phyloP scores from a whole-genome alignment of 1,140 invertebrate genomes.

The Bombus picipes region DNA sequence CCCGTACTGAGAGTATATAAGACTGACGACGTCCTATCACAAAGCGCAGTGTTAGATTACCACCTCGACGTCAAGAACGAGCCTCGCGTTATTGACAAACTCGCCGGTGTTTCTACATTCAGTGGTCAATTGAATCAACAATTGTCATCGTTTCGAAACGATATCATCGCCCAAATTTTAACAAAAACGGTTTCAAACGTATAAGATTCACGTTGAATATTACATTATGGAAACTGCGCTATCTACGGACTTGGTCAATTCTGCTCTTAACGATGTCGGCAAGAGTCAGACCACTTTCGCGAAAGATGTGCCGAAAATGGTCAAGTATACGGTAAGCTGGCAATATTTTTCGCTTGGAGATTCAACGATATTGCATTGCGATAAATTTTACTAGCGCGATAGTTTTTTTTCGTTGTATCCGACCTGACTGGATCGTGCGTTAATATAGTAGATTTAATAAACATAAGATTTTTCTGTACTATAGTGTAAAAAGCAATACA shows the following conservation, averaged over 20 bases:
- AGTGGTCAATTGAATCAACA: not conserved
- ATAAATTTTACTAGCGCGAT: not conserved
- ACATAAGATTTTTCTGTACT: not conserved
- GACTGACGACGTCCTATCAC: conserved; percentile 75
- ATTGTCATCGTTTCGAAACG: not conserved
- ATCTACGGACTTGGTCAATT: conserved; percentile 20
- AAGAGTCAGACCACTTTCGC: conserved; percentile 69
- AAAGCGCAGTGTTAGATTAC: conserved; percentile 76
- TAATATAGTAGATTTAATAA: not conserved
- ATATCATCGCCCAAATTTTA: not conserved
- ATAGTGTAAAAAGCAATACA: not conserved
- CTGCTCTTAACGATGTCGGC: conserved; percentile 46
- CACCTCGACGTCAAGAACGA: conserved; percentile 64
- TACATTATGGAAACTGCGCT: conserved; percentile 59
- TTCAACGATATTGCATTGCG: not conserved
- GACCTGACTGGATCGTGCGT: not conserved
- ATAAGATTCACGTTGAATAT: not conserved
- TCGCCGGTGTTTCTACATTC: conserved; percentile 7
- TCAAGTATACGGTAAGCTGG: conserved; percentile 75
- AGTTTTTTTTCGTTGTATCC: not conserved
- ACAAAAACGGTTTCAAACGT: not conserved
- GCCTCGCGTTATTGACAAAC: conserved; percentile 50
- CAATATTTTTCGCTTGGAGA: not conserved
- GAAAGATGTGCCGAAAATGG: conserved; percentile 71
- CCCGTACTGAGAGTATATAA: conserved; percentile 77